Conservation (phyloP, 2,888 invertebrate genomes). For the Teinopalpus imperialis region DNA sequence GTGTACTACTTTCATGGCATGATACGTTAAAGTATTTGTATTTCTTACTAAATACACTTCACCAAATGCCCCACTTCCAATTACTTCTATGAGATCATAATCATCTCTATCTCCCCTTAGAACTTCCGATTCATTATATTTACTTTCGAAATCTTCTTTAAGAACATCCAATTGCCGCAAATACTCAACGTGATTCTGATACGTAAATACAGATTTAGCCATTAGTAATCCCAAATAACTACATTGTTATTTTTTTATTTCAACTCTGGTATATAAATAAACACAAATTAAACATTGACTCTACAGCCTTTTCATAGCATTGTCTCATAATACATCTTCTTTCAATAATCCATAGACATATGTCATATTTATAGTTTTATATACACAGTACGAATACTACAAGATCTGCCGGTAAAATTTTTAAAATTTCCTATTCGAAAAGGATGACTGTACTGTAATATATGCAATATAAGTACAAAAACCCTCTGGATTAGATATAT, state of each 20-base stretch:
- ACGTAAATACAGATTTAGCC: conserved; percentile 52
- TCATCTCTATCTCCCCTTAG: conserved; percentile 65
- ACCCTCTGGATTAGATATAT: too few species aligned
- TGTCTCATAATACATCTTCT: too few species aligned
- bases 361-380: too few species aligned
- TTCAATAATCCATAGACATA: too few species aligned
- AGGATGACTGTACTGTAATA: too few species aligned
- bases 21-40: conserved; percentile 83
- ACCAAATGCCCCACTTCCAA: conserved; percentile 95
- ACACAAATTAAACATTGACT: background rate
- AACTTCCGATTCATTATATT: conserved; percentile 37
- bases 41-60: conserved; percentile 89
- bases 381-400: too few species aligned
- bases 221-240: conserved; percentile 40
- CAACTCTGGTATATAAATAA: background rate
- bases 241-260: conserved; percentile 24
- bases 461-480: too few species aligned
- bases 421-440: too few species aligned
- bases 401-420: too few species aligned
- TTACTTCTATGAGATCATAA: conserved; percentile 87
- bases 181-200: conserved; percentile 59
- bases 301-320: too few species aligned
- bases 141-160: conserved; percentile 56
- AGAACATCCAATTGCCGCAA: conserved; percentile 57
- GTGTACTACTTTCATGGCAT: conserved; percentile 94